These are phyloP conservation scores for Tryphoninae sp. DNA, from an alignment of 2,888 invertebrate species.

Conservation along the genomic window DNA sequence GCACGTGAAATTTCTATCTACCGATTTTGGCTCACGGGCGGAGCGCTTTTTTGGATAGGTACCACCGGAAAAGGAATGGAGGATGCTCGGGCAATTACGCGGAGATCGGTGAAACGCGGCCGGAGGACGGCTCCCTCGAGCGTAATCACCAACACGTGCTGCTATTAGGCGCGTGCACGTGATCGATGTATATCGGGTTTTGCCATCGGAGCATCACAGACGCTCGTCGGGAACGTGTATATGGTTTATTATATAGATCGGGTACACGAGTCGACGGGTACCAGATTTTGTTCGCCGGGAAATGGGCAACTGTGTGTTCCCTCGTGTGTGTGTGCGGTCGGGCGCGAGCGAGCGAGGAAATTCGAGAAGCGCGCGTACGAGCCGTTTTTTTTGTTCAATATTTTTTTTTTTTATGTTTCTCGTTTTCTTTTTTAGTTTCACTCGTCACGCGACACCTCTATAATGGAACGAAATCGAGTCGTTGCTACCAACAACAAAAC, in stretches of 20 bases:
- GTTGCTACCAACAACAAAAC: too few species aligned
- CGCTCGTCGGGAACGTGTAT: not conserved
- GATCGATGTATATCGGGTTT: constrained; percentile 73
- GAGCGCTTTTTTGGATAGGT: constrained; percentile 36
- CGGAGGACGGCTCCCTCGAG: constrained; percentile 75
- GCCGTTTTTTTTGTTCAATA: too few species aligned
- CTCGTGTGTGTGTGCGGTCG: not conserved
- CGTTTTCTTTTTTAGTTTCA: too few species aligned
- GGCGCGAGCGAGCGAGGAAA: not conserved
- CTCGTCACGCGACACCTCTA: too few species aligned
- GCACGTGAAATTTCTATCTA: constrained; percentile 14
- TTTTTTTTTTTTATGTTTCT: too few species aligned
- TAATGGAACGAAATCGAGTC: too few species aligned
- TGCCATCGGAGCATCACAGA: constrained; percentile 67
- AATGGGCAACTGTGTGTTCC: not conserved
- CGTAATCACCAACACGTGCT: constrained; percentile 79
- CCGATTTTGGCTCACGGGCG: constrained; percentile 29
- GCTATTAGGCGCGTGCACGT: constrained; percentile 77
- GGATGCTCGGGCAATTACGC: constrained; percentile 76
- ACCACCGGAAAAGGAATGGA: constrained; percentile 49
- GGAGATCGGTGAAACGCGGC: constrained; percentile 72
- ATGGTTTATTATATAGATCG: not conserved
- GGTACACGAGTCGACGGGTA: constrained; percentile 2
- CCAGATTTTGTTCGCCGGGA: constrained; percentile 27
- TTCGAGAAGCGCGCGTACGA: not conserved